Evolutionary conservation across 2,888 invertebrate species (phyloP), one percentile per base, ranked within the genome.

Genomic region (Blomia tropicalis): DNA sequence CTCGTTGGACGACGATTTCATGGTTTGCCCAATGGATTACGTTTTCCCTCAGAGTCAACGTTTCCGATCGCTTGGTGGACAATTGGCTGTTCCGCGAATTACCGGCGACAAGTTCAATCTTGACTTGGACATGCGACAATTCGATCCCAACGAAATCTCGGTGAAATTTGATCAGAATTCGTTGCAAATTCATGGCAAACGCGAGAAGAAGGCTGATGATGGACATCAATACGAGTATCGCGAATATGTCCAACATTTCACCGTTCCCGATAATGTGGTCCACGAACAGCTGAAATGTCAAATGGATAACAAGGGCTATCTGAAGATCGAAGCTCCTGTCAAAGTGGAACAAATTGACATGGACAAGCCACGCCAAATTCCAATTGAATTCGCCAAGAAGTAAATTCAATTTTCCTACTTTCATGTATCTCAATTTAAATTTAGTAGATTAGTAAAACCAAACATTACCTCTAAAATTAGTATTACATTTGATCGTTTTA

Each of bases 151-250:
- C 7, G 51, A 47, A n/a, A 19, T 47, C 11, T 47, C 51, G 51
- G 51, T 47, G 11, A 47, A 47, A 47, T 25, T 47, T 22, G 51
- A 47, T n/a, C 22, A 47, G 51, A 27, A 47, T 27, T 47, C 51
- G 51, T n/a, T 47, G 51, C 51, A 47, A n/a, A 47, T 47, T 27
- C 7, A 14, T 47, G 51, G 51, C 27, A 47, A 47, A 27, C 51
- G 51, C 51, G 51, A 47, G 51, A 47, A 47, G 22, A 47, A 47
- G 27, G n/a, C 7, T n/a, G 51, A 47, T 19, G 51, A 47, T 47
- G 51, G 51, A 7, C 7, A 17, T 17, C 51, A 47, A 7, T 47
- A 47, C 51, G 27, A 25, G 22, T 47, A 14, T n/a, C 51, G 51
- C 51, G 51, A 47, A n/a, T 47, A 47, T n/a, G 22, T 14, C 5